A percentile compares a stretch with the other conserved stretches of the same genome.
These are phyloP conservation scores for Drosophila willistoni DNA, from an alignment of 1,140 invertebrate genomes.

Conservation along the genomic window DNA sequence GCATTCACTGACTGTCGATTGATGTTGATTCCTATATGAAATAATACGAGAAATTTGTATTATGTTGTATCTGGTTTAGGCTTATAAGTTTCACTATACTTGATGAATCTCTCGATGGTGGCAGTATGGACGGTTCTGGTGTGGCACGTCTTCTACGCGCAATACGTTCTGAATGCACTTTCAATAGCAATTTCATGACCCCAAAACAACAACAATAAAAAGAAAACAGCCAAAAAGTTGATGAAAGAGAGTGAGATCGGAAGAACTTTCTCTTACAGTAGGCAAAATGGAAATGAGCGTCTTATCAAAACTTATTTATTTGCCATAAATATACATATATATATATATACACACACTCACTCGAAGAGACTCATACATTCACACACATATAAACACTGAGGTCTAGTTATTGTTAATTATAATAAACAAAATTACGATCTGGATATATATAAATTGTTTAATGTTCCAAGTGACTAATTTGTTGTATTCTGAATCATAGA, in stretches of 20 bases:
- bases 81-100: slow-evolving; percentile 11
- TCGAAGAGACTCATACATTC: background rate
- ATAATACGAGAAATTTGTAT: background rate
- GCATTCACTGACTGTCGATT: slow-evolving; percentile 26
- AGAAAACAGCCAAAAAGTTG: background rate
- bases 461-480: background rate
- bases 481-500: slow-evolving; percentile 42
- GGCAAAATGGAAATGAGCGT: background rate
- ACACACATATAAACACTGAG: background rate
- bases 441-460: background rate
- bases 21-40: slow-evolving; percentile 64
- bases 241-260: background rate
- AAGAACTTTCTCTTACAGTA: slow-evolving; percentile 17
- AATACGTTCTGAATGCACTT: slow-evolving; percentile 77
- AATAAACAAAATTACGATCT: background rate
- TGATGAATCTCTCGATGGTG: slow-evolving; percentile 42
- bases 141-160: slow-evolving; percentile 66
- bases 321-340: background rate
- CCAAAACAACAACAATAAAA: background rate
- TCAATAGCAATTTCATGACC: slow-evolving; percentile 75
- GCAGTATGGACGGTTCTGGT: slow-evolving; percentile 42
- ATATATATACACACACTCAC: background rate
- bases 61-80: background rate
- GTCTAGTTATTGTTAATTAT: slow-evolving; percentile 26
- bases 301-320: slow-evolving; percentile 41